Evolutionary conservation across 35 echinoderm and acorn worm genomes (phyloP).

Genomic region (Heliocidaris erythrogramma): DNA sequence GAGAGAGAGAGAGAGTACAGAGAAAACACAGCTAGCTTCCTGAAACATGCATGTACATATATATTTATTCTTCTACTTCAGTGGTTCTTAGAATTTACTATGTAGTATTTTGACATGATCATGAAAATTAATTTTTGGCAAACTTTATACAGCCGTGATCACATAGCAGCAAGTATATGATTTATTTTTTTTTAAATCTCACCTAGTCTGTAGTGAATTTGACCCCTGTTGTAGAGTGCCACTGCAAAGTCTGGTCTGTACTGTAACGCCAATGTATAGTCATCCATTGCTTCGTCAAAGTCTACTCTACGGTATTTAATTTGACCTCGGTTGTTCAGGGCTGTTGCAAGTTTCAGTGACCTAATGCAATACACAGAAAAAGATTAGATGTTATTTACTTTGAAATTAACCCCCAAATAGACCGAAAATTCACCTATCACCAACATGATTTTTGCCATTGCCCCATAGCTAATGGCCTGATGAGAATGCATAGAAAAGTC

Average conservation of each 20-base stretch:
- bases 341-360: constrained; percentile 43
- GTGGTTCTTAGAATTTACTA: not conserved
- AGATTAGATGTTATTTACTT: not conserved
- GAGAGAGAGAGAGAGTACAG: no score
- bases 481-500: not conserved
- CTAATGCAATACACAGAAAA: not conserved
- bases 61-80: not conserved
- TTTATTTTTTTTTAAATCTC: not conserved
- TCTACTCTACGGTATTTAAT: constrained; percentile 88
- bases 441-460: no score
- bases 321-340: constrained; percentile 90
- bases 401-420: no score
- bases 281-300: constrained; percentile 92
- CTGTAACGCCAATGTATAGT: constrained; percentile 81
- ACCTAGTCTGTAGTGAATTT: constrained; percentile 99
- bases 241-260: constrained; percentile 56
- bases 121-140: not conserved
- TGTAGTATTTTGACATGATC: not conserved
- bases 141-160: not conserved
- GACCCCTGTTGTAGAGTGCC: constrained; percentile 87
- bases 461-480: no score
- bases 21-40: not conserved
- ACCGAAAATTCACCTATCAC: no score
- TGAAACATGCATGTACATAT: not conserved
- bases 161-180: not conserved